Evolutionary conservation across 1,140 invertebrate species (phyloP).

Genomic region (Calliopsis andreniformis): DNA sequence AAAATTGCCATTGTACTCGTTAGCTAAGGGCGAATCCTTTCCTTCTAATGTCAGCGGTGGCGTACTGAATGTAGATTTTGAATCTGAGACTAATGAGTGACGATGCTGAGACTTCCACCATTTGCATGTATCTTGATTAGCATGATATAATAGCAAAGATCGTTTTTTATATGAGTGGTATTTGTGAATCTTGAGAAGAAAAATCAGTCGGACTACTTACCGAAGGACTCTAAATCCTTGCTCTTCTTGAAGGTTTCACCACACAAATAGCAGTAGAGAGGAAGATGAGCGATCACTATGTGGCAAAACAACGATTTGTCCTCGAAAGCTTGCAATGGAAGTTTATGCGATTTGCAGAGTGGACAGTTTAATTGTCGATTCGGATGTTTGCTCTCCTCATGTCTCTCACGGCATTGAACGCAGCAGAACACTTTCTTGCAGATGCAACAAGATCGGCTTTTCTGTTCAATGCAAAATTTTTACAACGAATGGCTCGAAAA

Average conservation of each 20-base stretch:
- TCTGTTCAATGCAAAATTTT: slow-evolving; percentile 38
- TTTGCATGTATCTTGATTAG: slow-evolving; percentile 43
- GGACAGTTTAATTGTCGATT: slow-evolving; percentile 53
- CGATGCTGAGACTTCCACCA: slow-evolving; percentile 37
- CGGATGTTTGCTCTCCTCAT: slow-evolving; percentile 60
- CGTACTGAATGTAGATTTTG: background rate
- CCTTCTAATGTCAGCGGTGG: background rate
- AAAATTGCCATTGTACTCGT: slow-evolving; percentile 47
- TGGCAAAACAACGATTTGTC: slow-evolving; percentile 59
- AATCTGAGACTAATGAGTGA: background rate
- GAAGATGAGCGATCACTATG: slow-evolving; percentile 62
- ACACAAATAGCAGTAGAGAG: slow-evolving; percentile 62
- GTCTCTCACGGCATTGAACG: slow-evolving; percentile 56
- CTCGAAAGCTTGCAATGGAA: slow-evolving; percentile 40
- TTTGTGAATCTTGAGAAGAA: background rate
- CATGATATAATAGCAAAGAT: too few species aligned
- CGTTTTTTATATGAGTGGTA: background rate
- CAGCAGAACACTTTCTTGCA: slow-evolving; percentile 70
- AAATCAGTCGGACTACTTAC: slow-evolving; percentile 33
- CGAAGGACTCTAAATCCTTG: slow-evolving; percentile 56
- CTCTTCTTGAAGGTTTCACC: slow-evolving; percentile 51
- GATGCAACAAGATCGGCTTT: slow-evolving; percentile 49
- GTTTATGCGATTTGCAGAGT: slow-evolving; percentile 50
- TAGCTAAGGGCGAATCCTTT: slow-evolving; percentile 24
- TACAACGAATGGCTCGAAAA: background rate